Conservation (phyloP, 2,797 vertebrate genomes). For the Rhyacichthys aspro region DNA sequence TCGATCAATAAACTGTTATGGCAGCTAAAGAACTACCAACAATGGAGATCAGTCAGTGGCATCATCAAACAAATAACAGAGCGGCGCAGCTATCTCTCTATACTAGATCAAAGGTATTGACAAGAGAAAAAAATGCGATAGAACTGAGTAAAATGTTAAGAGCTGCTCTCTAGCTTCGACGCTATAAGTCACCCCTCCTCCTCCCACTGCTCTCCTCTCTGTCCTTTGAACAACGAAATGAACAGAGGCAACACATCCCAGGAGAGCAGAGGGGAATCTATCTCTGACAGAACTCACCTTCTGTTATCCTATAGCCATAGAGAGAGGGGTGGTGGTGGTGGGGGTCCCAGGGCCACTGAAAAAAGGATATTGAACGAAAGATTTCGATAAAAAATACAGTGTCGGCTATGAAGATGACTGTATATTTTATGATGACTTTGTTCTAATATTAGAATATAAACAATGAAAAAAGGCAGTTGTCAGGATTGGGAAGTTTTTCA, state of each 20-base stretch:
- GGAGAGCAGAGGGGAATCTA: constrained; percentile 46
- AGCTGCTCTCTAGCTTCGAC: neutral
- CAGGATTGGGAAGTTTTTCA: too few relatives aligned
- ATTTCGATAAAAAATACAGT: too few relatives aligned
- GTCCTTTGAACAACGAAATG: constrained; percentile 53
- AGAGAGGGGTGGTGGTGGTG: neutral
- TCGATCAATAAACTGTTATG: neutral
- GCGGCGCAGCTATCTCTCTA: neutral
- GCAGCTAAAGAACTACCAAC: neutral
- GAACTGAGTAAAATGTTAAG: constrained; percentile 18
- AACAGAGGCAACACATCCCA: constrained; percentile 44
- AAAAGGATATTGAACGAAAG: too few relatives aligned
- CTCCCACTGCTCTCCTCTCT: constrained; percentile 12
- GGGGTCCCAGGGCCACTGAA: neutral
- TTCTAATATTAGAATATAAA: too few relatives aligned
- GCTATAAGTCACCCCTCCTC: constrained; percentile 3
- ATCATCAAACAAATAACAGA: neutral
- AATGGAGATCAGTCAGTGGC: neutral
- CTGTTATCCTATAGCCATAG: constrained; percentile 45
- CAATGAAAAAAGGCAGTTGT: too few relatives aligned
- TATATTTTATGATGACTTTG: too few relatives aligned
- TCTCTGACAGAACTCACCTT: constrained; percentile 62
- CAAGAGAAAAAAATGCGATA: constrained; percentile 2
- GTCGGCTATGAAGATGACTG: too few relatives aligned
- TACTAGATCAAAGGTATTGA: constrained; percentile 2